Conservation (phyloP, 2,113 vertebrate species). For the Atrichornis clamosus region DNA sequence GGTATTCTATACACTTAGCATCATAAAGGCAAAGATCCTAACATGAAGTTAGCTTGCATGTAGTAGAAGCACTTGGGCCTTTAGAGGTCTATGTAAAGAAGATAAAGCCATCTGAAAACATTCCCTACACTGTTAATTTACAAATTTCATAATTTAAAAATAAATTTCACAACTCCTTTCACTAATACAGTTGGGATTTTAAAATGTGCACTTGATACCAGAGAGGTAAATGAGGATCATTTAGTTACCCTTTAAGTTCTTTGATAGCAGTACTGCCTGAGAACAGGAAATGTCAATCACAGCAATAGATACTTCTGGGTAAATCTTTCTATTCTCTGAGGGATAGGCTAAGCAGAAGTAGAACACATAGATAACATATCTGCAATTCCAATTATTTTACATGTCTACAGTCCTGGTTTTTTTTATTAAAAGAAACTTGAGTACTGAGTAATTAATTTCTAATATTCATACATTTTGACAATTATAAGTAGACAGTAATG, state of each 20-base stretch:
- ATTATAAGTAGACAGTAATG: not conserved
- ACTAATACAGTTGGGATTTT: not conserved
- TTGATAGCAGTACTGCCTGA: not conserved
- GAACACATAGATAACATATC: not conserved
- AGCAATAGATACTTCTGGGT: not conserved
- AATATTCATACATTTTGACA: not conserved
- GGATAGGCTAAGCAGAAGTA: not conserved
- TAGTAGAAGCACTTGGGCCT: not conserved
- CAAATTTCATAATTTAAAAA: not conserved
- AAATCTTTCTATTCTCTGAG: not conserved
- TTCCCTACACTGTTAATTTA: not conserved
- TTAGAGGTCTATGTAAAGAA: not conserved
- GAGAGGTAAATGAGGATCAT: not conserved
- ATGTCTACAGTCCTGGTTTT: not conserved
- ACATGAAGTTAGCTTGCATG: not conserved
- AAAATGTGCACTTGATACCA: not conserved
- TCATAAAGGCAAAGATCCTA: not conserved
- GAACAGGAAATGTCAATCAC: constrained; percentile 2
- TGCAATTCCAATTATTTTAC: not conserved
- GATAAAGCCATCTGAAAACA: not conserved
- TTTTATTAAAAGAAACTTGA: not conserved
- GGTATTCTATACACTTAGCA: not conserved
- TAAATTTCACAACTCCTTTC: not conserved
- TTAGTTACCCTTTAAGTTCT: not conserved
- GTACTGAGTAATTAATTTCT: not conserved